A percentile compares a stretch with the other conserved stretches of the same genome.
phyloP scores from a whole-genome alignment of 2,888 invertebrate species.

The Cyaniris semiargus region DNA sequence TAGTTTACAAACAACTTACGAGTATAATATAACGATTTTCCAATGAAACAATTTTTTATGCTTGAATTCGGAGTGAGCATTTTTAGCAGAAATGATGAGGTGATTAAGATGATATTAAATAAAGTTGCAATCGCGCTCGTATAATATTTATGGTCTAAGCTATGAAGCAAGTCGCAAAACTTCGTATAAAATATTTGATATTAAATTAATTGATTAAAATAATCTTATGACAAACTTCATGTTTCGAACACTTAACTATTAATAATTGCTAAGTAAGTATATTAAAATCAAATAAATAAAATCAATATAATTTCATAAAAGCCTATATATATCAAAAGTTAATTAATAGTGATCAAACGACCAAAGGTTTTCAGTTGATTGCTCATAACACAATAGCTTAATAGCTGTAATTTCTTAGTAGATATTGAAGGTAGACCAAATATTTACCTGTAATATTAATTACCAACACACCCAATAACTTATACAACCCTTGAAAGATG shows the following conservation, averaged over 20 bases:
- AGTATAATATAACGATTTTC: not conserved
- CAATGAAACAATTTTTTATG: not conserved
- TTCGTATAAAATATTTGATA: no score
- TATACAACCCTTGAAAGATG: no score
- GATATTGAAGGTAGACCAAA: conserved; percentile 13
- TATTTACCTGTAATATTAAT: not conserved
- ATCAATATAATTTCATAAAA: not conserved
- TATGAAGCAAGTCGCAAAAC: no score
- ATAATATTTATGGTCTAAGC: no score
- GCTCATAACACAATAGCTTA: conserved; percentile 2
- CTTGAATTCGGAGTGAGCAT: not conserved
- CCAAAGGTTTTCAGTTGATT: conserved; percentile 26
- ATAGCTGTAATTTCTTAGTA: conserved; percentile 14
- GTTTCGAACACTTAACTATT: no score
- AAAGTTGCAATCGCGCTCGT: no score
- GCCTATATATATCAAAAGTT: not conserved
- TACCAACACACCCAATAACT: no score
- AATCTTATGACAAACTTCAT: no score
- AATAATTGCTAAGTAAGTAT: not conserved
- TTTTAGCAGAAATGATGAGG: no score
- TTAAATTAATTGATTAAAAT: no score
- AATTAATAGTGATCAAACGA: not conserved
- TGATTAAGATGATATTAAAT: no score
- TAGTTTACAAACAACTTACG: not conserved
- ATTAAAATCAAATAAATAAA: no score